Evolutionary conservation across 2,797 vertebrate genomes (phyloP).

Genomic region (Enteromius paludinosus): DNA sequence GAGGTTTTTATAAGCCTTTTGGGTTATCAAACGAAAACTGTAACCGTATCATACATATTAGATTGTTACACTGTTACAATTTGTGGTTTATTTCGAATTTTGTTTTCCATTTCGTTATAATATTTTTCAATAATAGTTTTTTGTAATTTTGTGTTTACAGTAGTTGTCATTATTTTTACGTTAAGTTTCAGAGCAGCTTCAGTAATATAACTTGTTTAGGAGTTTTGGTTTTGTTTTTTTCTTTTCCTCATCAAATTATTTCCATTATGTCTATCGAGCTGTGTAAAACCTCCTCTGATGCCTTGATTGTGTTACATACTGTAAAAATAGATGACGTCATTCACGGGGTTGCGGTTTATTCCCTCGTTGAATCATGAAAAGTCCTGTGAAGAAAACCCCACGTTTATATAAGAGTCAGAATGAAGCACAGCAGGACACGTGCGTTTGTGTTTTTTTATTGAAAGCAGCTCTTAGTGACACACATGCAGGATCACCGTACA

Average conservation of each 20-base stretch:
- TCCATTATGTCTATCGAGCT: no score
- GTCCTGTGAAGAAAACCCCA: no score
- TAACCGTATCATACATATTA: background rate
- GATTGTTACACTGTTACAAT: background rate
- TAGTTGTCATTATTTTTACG: background rate
- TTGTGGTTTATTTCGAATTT: background rate
- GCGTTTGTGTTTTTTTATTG: constrained; percentile 79
- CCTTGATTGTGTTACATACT: background rate
- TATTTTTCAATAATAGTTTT: no score
- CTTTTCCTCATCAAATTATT: no score
- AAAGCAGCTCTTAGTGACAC: constrained; percentile 93
- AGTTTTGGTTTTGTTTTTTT: no score
- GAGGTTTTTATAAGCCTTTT: background rate
- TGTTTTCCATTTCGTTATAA: background rate
- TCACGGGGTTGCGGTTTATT: background rate
- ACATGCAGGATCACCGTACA: constrained; percentile 98
- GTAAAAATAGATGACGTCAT: background rate
- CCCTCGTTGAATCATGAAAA: background rate
- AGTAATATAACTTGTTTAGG: no score
- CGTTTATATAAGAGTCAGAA: background rate
- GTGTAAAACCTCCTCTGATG: no score
- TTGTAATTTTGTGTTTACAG: background rate
- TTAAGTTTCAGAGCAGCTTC: background rate
- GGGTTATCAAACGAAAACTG: background rate
- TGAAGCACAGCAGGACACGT: background rate